Evolutionary conservation across 2,797 vertebrate species (phyloP).

Genomic region (Gastrophryne carolinensis): DNA sequence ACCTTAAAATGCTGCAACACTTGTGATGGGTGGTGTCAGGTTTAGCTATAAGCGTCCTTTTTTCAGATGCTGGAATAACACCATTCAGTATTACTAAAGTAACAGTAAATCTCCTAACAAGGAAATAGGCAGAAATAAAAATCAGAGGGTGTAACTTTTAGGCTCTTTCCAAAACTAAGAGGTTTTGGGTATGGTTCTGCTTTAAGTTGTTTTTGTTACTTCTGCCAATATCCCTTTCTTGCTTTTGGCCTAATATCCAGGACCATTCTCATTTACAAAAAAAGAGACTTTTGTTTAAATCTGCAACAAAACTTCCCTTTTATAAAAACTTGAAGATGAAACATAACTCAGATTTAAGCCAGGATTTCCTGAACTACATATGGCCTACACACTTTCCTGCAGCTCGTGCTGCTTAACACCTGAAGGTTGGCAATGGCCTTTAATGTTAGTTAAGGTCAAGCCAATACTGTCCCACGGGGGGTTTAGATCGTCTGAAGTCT

Average conservation of each 20-base stretch:
- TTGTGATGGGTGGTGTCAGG: no score
- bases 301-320: slow-evolving; percentile 17
- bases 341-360: not conserved
- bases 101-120: no score
- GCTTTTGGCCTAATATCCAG: no score
- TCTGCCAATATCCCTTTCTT: not conserved
- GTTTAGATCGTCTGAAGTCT: not conserved
- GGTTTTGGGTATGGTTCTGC: not conserved
- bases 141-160: no score
- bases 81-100: no score
- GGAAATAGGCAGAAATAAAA: no score
- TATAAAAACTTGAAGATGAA: slow-evolving; percentile 4
- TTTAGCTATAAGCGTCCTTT: no score
- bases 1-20: no score
- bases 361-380: slow-evolving; percentile 17
- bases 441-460: slow-evolving; percentile 31
- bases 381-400: slow-evolving; percentile 20
- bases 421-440: not conserved
- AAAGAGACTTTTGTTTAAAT: no score
- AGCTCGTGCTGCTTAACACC: slow-evolving; percentile 2
- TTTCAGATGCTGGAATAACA: no score
- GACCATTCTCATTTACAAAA: no score
- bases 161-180: no score
- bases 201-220: not conserved
- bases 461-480: not conserved